A percentile compares a stretch with the other conserved stretches of the same genome.
Evolutionary conservation across 2,113 vertebrate genomes (phyloP).

Genomic region (Tyto alba): DNA sequence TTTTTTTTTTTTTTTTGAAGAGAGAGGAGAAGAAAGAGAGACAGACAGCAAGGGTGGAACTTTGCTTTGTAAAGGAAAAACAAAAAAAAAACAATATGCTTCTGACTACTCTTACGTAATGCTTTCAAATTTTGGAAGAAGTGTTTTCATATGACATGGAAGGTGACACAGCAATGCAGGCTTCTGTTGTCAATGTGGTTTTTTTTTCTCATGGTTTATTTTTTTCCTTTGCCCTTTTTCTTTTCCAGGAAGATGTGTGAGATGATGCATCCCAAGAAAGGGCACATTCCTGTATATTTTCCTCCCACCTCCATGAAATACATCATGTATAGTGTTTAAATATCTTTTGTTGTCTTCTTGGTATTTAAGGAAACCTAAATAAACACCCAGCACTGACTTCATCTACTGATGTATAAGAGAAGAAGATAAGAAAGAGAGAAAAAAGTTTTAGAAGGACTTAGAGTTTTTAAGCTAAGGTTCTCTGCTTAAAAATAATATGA

Average conservation of each 20-base stretch:
- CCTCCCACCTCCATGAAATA: neutral
- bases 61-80: slow-evolving; percentile 65
- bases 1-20: slow-evolving; percentile 48
- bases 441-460: neutral
- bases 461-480: neutral
- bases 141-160: slow-evolving; percentile 50
- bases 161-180: slow-evolving; percentile 1
- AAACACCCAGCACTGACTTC: neutral
- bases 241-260: slow-evolving; percentile 19
- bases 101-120: slow-evolving; percentile 59
- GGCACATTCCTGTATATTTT: neutral
- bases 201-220: neutral
- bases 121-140: slow-evolving; percentile 58
- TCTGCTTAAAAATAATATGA: neutral
- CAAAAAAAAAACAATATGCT: neutral
- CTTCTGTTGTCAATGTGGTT: neutral
- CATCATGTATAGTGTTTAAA: neutral
- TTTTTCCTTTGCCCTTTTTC: neutral
- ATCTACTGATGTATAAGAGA: neutral
- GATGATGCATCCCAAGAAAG: slow-evolving; percentile 2
- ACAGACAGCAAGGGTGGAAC: slow-evolving; percentile 64
- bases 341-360: slow-evolving; percentile 26
- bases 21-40: neutral
- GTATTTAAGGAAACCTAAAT: slow-evolving; percentile 31
- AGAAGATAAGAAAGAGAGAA: neutral